Evolutionary conservation across 2,797 vertebrate species (phyloP), one percentile per base, ranked within the genome.

Genomic region (Gymnothorax javanicus): DNA sequence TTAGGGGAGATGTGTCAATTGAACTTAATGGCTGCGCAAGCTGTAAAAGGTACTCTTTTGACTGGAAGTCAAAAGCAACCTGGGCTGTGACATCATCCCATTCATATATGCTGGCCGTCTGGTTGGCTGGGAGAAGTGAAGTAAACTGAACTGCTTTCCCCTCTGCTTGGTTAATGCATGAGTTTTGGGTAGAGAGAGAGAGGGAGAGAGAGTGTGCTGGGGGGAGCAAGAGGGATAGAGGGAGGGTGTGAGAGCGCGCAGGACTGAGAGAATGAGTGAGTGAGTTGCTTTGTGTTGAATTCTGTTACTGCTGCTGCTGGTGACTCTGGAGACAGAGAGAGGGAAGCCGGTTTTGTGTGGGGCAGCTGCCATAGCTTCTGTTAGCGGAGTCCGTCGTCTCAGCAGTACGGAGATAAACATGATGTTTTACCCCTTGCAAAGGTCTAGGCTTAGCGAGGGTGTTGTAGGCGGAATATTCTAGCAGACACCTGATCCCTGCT

Each of bases 141-240:
- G 96, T 95, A 95, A 96, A 94, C 92, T 84, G 94, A 96, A 93
- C 95, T 90, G 93, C 90, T 93, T 90, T 90, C 92, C 92, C 89
- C 81, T 87, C 87, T 85, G 86, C 90, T 91, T 81, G 89, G 86
- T 90, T 85, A 71, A 82, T 85, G 85, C 82, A 75, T 89, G 84
- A 71, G 86, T 87, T 69, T 85, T 85, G 59, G 25, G 58, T 58
- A 69, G 84, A 69, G 83, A 85, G 73, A 59, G 52, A 82, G 83
- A 81, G 71, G 50, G 84, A 73, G 60, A 82, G 83, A 85, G 71
- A 43, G 60, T 27, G 60, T 71, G 84, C 64, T 64, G 52, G 82
- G 59, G n/a, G 15, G 13, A 59, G 11, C 27, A 5, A 25, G 79
- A 13, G 59, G 7, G 59, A 12, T 17, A 62, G 59, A 62, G 59